These are phyloP conservation scores for Rhyacophila evoluta DNA, from an alignment of 2,888 invertebrate species.

Conservation along the genomic window DNA sequence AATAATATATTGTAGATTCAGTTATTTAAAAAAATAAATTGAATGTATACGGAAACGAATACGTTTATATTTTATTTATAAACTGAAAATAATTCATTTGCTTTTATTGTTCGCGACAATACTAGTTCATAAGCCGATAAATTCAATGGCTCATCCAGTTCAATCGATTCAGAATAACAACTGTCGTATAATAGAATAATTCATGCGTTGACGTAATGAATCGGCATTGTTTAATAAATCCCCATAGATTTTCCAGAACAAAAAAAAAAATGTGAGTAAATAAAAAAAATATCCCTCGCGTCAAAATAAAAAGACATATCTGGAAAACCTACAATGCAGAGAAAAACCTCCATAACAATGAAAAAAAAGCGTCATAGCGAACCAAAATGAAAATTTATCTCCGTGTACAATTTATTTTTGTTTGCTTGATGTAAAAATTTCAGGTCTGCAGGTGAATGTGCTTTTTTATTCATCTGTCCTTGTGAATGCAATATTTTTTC, in stretches of 20 bases:
- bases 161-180: too few relatives aligned
- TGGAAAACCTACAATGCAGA: conserved; percentile 17
- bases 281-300: not conserved
- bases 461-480: not conserved
- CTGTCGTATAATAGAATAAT: too few relatives aligned
- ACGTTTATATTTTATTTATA: too few relatives aligned
- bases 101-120: too few relatives aligned
- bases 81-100: too few relatives aligned
- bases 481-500: not conserved
- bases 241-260: not conserved
- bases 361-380: conserved; percentile 32
- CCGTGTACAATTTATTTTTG: conserved; percentile 35
- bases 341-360: conserved; percentile 39
- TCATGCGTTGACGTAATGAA: not conserved
- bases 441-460: not conserved
- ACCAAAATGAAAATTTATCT: conserved; percentile 45
- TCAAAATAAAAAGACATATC: conserved; percentile 28
- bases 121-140: too few relatives aligned
- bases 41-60: too few relatives aligned
- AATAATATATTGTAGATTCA: too few relatives aligned
- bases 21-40: too few relatives aligned
- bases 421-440: not conserved
- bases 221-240: not conserved
- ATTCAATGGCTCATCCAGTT: too few relatives aligned
- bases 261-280: not conserved